Base-by-base conservation (phyloP, 2,113 vertebrate genomes). In the Tachysurus vachellii region DNA sequence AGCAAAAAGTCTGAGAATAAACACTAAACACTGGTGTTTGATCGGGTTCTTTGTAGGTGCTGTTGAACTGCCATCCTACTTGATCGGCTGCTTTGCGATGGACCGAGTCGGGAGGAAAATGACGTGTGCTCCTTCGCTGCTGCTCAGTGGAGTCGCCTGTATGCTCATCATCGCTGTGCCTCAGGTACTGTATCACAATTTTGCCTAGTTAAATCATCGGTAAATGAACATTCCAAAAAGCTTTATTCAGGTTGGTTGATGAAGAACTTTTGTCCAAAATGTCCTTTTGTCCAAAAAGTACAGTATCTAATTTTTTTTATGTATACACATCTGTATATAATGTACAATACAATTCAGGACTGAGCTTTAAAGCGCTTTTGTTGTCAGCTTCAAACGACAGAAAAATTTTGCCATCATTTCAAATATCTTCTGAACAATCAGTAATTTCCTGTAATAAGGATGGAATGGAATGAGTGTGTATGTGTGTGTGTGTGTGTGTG, bases 31-130 rank as follows among this genome's bases (percentile, higher is more conserved):
- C 66, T 68, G 36, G 54, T 19, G 82, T 91, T 76, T 88, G 87
- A 91, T 90, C 91, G 88, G 84, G n/a, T 56, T 93, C 80, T 89
- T 89, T 91, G 82, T 94, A 99, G 97, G 97, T 93, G 95, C 95
- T 36, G 95, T 98, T 94, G 98, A 99, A 91, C 89, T 99, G 80
- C 97, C 97, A 73, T 96, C 97, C 26, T 98, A 97, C 90, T 42
- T 96, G 89, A 89, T 98, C 88, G 95, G 95, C 88, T 97, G 97
- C 92, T 83, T 95, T 90, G 95, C 93, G 73, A 97, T 98, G 96
- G 95, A 97, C 90, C 94, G 90, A 84, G 88, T 99, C 59, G 97
- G 98, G 86, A 95, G 97, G 92, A 97, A 96, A 93, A 97, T 93
- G 88, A 95, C 96, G 2, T 94, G 97, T 90, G 94, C 93, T 83